Evolutionary conservation across 2,888 invertebrate species (phyloP), one percentile per base, ranked within the genome.

Genomic region (Rotaria sp.): DNA sequence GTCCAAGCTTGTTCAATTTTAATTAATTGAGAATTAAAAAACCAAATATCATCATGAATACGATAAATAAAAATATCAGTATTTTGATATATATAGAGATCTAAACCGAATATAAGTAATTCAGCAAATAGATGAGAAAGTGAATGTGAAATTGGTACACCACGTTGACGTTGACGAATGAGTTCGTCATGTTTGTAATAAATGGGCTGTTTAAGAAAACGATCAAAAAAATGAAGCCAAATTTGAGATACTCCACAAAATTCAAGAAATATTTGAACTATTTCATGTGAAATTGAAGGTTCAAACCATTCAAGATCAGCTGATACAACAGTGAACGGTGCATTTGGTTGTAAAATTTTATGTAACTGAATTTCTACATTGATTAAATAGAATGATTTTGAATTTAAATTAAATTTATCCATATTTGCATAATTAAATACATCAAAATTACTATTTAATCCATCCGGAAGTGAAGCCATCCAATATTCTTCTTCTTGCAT

Each of bases 41-140:
- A 75, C 75, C 38, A 75, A 75, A 75, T 13, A 41, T 75, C 75
- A 75, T 75, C 75, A 41, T 75, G 75, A 41, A 75, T 3, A 75
- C 75, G 75, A 75, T 75, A 75, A 41, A 38, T 38, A 41, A 75
- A 75, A 24, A 75, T 75, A 18, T 24, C 38, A 4, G 75, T 75
- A 11, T 18, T 75, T 75, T 11, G 75, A 75, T 75, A 75, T 11
- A 75, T 30, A 75, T 75, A 75, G 3, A 75, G 26, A 75, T 75
- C 75, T 41, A 75, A 41, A 41, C 38, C 75, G 10, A 41, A 75
- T 24, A 75, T 11, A 8, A 75, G 2, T 24, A 75, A 41, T 75
- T 75, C 75, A 2, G 75, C 18, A 41, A 75, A 75, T 24, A 75
- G 30, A 41, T 10, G 41, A 2, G 75, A 75, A 1, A 38, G 21